A percentile compares a stretch with the other conserved stretches of the same genome.
Evolutionary conservation across 1,140 invertebrate species (phyloP).

Genomic region (Pararge aegeria): DNA sequence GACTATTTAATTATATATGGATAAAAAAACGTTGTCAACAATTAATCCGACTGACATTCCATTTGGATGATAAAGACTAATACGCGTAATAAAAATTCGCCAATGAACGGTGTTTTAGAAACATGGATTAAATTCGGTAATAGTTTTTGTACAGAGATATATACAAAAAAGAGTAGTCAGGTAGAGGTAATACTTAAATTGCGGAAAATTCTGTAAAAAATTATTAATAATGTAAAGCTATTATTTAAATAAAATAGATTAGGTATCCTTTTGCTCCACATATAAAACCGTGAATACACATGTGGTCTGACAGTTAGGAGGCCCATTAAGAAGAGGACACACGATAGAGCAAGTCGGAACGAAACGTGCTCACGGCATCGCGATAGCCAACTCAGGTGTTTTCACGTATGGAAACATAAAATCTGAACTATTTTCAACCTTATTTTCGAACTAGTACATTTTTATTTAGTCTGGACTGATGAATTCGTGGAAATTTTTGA

Average conservation of each 20-base stretch:
- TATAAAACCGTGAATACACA: slow-evolving; percentile 48
- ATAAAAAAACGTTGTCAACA: no score
- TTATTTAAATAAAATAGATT: slow-evolving; percentile 19
- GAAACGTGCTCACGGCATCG: slow-evolving; percentile 64
- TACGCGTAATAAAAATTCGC: no score
- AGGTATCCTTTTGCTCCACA: slow-evolving; percentile 30
- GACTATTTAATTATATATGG: no score
- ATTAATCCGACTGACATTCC: no score
- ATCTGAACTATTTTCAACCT: slow-evolving; percentile 16
- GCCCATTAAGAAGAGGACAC: slow-evolving; percentile 54
- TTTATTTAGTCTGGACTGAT: slow-evolving; percentile 19
- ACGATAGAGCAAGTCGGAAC: slow-evolving; percentile 35
- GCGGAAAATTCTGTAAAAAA: background rate
- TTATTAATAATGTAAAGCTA: background rate
- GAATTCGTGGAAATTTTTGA: slow-evolving; percentile 23
- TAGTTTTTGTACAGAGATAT: no score
- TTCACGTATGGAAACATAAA: slow-evolving; percentile 41
- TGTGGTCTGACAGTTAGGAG: slow-evolving; percentile 51
- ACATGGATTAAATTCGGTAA: no score
- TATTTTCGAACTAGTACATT: slow-evolving; percentile 28
- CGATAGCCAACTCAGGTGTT: slow-evolving; percentile 57
- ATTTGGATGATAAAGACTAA: no score
- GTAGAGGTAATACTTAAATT: no score
- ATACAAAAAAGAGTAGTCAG: no score
- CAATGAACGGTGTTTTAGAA: no score